phyloP scores from a whole-genome alignment of 1,140 invertebrate species.

The Hyphantria cunea region DNA sequence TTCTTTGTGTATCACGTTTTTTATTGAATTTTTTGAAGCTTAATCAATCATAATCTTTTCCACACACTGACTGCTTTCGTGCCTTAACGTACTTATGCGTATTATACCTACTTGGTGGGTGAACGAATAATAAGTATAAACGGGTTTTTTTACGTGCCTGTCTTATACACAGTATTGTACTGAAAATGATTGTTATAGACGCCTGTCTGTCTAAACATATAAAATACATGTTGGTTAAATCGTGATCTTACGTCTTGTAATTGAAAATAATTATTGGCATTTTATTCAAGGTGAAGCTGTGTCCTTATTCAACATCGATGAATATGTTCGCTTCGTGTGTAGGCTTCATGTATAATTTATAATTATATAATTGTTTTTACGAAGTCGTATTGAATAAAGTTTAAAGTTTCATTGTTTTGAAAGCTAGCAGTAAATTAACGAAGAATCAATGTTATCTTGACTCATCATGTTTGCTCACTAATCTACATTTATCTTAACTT shows the following conservation, averaged over 20 bases:
- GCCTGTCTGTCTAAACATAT: constrained; percentile 4
- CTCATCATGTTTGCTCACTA: constrained; percentile 33
- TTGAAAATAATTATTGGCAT: constrained; percentile 35
- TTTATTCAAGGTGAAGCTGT: constrained; percentile 38
- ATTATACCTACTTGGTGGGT: no score
- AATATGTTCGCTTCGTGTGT: constrained; percentile 32
- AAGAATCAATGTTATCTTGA: neutral
- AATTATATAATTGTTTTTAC: constrained; percentile 28
- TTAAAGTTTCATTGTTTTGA: constrained; percentile 13
- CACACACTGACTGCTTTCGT: no score
- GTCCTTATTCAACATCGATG: constrained; percentile 33
- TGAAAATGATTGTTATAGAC: constrained; percentile 20
- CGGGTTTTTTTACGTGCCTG: neutral
- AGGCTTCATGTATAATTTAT: constrained; percentile 31
- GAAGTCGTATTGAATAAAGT: constrained; percentile 11
- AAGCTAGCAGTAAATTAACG: constrained; percentile 1
- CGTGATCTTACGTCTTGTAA: constrained; percentile 35
- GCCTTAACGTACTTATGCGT: no score
- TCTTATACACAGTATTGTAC: constrained; percentile 8
- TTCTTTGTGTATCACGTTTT: neutral
- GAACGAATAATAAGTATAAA: no score
- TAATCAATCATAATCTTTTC: neutral
- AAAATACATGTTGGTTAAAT: constrained; percentile 15
- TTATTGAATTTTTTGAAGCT: neutral
- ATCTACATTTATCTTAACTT: constrained; percentile 41